These are phyloP conservation scores for Sebastiscus tertius DNA, from an alignment of 2,797 vertebrate genomes.

Conservation along the genomic window DNA sequence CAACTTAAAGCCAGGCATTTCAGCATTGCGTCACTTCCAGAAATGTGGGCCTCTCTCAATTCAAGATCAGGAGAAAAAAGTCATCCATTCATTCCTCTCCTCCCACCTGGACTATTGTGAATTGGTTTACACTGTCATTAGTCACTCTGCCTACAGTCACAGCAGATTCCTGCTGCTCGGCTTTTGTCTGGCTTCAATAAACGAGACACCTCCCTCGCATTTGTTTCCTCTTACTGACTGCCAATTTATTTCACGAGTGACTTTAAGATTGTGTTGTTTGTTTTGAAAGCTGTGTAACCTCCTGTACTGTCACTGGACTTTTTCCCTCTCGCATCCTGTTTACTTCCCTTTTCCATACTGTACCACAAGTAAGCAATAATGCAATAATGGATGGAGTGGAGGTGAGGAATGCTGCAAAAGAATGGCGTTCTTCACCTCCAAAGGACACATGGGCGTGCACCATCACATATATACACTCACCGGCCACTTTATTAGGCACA, in stretches of 20 bases:
- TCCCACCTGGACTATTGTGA: slow-evolving; percentile 27
- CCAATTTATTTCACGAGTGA: background rate
- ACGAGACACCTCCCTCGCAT: background rate
- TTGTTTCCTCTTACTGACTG: background rate
- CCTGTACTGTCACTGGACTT: background rate
- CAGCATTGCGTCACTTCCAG: background rate
- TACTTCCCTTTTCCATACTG: background rate
- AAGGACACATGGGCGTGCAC: background rate
- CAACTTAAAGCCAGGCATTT: slow-evolving; percentile 7
- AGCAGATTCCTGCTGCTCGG: slow-evolving; percentile 3
- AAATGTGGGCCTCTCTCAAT: slow-evolving; percentile 7
- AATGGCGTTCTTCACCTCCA: background rate
- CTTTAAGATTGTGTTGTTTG: background rate
- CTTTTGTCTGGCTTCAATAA: slow-evolving; percentile 27
- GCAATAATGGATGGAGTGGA: background rate
- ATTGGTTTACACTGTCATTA: slow-evolving; percentile 22
- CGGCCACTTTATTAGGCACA: too few species aligned
- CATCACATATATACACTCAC: background rate
- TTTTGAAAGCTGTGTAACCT: background rate
- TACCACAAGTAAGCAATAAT: background rate
- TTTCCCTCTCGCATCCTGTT: background rate
- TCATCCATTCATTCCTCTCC: slow-evolving; percentile 15
- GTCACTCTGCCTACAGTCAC: slow-evolving; percentile 32
- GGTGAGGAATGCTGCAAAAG: background rate
- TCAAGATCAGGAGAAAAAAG: slow-evolving; percentile 19